Conservation (phyloP, 2,113 vertebrate genomes). For the Oryzias curvinotus region DNA sequence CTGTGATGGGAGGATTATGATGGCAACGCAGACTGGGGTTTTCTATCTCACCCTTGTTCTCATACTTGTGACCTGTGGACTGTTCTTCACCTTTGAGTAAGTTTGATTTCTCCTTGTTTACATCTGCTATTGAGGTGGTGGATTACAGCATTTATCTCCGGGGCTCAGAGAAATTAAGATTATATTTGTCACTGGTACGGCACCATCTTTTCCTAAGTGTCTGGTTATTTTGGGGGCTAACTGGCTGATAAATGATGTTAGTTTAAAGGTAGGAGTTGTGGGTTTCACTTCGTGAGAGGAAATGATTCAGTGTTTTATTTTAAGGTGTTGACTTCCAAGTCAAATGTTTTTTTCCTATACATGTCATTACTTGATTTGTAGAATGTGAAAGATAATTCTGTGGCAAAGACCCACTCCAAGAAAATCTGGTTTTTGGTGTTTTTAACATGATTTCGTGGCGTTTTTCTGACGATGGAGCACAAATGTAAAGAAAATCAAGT, state of each 20-base stretch:
- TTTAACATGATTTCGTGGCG: no score
- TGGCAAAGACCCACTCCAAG: no score
- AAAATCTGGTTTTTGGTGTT: no score
- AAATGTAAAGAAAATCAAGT: no score
- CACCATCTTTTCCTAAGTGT: no score
- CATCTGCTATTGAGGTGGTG: slow-evolving; percentile 13
- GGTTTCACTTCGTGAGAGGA: background rate
- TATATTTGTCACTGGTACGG: slow-evolving; percentile 22
- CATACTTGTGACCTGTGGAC: slow-evolving; percentile 95
- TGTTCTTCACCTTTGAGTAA: slow-evolving; percentile 99
- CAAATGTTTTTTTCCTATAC: background rate
- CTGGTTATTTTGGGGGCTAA: slow-evolving; percentile 2
- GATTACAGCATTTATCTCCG: slow-evolving; percentile 32
- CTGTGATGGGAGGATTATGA: slow-evolving; percentile 98
- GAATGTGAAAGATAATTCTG: no score
- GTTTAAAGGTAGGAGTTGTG: background rate
- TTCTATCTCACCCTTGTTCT: slow-evolving; percentile 97
- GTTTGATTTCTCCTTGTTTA: slow-evolving; percentile 32
- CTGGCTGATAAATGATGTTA: background rate
- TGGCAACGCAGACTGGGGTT: slow-evolving; percentile 97
- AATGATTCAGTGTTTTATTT: background rate
- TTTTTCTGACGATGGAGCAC: no score
- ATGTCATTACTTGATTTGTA: background rate
- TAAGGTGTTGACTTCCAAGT: slow-evolving; percentile 22
- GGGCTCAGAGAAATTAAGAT: slow-evolving; percentile 19